A percentile compares a stretch with the other conserved stretches of the same genome.
Conservation (phyloP, 1,140 invertebrate species). For the Acromyrmex heyeri region DNA sequence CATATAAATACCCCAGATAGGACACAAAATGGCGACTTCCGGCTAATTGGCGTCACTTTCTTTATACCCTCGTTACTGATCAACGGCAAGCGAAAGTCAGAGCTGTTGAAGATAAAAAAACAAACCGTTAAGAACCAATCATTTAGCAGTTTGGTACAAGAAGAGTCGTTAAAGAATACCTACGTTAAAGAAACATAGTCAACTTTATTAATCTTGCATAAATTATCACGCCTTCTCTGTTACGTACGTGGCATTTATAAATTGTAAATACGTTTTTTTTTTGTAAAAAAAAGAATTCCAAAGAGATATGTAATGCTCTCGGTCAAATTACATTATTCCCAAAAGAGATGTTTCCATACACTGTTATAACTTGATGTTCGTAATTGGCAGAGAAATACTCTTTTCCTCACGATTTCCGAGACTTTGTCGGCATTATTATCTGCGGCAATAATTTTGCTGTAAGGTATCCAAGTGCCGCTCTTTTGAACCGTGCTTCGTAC, state of each 20-base stretch:
- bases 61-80: too few species aligned
- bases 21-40: too few species aligned
- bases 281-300: too few species aligned
- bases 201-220: constrained; percentile 18
- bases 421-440: constrained; percentile 59
- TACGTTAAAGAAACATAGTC: constrained; percentile 14
- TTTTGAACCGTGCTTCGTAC: constrained; percentile 7
- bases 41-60: too few species aligned
- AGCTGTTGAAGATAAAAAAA: constrained; percentile 1
- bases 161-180: constrained; percentile 4
- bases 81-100: not conserved
- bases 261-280: not conserved
- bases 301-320: not conserved
- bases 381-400: constrained; percentile 27
- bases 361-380: constrained; percentile 2
- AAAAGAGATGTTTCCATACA: not conserved
- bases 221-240: constrained; percentile 33
- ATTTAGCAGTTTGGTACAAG: not conserved
- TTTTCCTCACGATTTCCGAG: not conserved
- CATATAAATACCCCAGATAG: too few species aligned
- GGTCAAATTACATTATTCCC: constrained; percentile 26
- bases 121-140: not conserved
- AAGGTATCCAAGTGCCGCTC: not conserved
- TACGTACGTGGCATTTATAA: not conserved
- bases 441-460: constrained; percentile 28